phyloP scores from a whole-genome alignment of 2,888 invertebrate genomes.

The Heliconius ismenius region DNA sequence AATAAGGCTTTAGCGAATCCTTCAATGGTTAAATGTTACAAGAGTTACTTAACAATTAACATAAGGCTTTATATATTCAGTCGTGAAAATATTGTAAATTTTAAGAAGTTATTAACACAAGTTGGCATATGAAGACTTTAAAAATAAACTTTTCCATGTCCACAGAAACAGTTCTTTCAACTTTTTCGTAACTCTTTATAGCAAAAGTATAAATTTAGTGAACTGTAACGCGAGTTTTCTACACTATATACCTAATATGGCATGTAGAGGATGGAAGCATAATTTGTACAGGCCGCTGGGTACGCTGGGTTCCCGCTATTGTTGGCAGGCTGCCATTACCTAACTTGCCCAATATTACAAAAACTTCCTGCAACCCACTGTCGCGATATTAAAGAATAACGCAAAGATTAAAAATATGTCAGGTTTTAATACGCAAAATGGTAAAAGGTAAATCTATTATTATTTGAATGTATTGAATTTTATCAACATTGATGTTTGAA shows the following conservation, averaged over 20 bases:
- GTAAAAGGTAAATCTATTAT: background rate
- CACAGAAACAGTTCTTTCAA: background rate
- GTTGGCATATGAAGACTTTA: background rate
- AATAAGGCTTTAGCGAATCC: background rate
- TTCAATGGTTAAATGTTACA: background rate
- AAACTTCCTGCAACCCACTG: constrained; percentile 59
- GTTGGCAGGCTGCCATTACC: constrained; percentile 47
- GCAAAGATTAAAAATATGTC: constrained; percentile 15
- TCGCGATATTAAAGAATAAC: constrained; percentile 52
- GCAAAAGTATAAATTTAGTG: constrained; percentile 33
- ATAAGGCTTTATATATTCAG: background rate
- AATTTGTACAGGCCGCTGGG: constrained; percentile 42
- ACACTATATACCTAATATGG: constrained; percentile 38
- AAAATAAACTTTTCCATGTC: background rate
- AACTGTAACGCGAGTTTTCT: constrained; percentile 38
- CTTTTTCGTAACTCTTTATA: constrained; percentile 12
- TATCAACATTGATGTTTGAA: too few species aligned
- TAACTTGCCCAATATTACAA: constrained; percentile 59
- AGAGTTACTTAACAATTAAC: background rate
- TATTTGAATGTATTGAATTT: background rate
- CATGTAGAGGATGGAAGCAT: constrained; percentile 40
- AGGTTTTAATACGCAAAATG: background rate
- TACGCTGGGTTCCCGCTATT: constrained; percentile 38
- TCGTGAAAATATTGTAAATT: background rate
- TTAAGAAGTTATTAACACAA: constrained; percentile 4